Evolutionary conservation across 2,797 vertebrate species (phyloP).

Genomic region (Apogon hyalosoma): DNA sequence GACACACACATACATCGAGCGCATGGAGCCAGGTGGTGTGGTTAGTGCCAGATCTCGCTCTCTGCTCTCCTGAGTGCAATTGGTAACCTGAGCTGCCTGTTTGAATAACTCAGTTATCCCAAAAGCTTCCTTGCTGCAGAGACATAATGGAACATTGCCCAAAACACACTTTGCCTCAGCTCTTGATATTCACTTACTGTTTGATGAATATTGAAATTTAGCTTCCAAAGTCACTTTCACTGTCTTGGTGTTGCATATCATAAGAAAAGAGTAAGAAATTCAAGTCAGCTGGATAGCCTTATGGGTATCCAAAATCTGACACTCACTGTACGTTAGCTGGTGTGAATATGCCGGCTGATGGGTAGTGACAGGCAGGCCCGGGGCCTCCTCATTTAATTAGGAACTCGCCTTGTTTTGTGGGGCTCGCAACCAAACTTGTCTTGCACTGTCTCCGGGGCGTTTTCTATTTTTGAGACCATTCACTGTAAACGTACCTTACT

Average conservation of each 20-base stretch:
- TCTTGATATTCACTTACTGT: constrained; percentile 40
- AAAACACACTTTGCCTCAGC: constrained; percentile 60
- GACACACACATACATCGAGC: constrained; percentile 22
- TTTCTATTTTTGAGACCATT: constrained; percentile 37
- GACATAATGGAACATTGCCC: constrained; percentile 60
- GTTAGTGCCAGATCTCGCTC: constrained; percentile 74
- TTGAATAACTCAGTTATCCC: constrained; percentile 78
- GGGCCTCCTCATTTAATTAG: constrained; percentile 69
- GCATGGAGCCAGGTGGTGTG: constrained; percentile 72
- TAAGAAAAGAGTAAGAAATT: constrained; percentile 27
- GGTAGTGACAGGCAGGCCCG: constrained; percentile 46
- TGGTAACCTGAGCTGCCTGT: constrained; percentile 80
- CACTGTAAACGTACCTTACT: constrained; percentile 30
- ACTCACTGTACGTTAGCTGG: constrained; percentile 32
- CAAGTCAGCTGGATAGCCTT: constrained; percentile 37
- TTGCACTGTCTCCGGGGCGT: constrained; percentile 22
- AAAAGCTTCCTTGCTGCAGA: constrained; percentile 65
- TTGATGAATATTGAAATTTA: constrained; percentile 48
- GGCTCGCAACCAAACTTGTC: constrained; percentile 40
- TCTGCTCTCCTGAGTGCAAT: constrained; percentile 79
- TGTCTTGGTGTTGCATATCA: constrained; percentile 42
- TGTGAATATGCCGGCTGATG: constrained; percentile 60
- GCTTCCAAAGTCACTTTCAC: constrained; percentile 55
- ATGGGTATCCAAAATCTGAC: constrained; percentile 54
- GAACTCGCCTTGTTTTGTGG: constrained; percentile 47